Base-by-base conservation (phyloP, 1,140 invertebrate genomes). In the Protaetia brevitarsis region DNA sequence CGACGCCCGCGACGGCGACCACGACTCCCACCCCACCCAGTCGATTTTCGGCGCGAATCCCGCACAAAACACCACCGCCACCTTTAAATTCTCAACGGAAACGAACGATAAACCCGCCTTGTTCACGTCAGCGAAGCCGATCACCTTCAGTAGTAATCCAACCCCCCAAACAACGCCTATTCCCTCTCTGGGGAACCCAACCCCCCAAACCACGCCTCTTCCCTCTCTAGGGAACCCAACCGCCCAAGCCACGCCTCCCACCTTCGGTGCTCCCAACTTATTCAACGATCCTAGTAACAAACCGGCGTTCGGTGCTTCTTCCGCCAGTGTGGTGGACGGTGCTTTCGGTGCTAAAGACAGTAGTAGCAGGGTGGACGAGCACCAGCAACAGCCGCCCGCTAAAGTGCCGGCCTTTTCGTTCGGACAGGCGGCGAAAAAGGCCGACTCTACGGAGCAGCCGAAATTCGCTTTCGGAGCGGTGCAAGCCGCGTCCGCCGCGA, bases 371-470 rank as follows among this genome's bases (percentile, higher is more conserved):
- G 56, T 57, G 4, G 65, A 67, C 27, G 64, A 51, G n/a, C 58
- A 21, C 16, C 62, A 64, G 29, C 61, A 51, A 16, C 58, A 21
- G 19, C 62, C 67, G 29, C 61, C 28, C 51, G 29, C 16, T 2
- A 68, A 65, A 36, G 57, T 34, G 8, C 51, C 66, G 1, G 57
- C 51, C n/a, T 68, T 65, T 29, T 51, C 26, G 21, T 68, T 68
- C 28, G 63, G 67, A 11, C 62, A 41, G 8, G 23, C 30, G 8
- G 23, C 30, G 13, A 67, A 26, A 10, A 19, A 45, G 7, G 7
- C 36, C 1, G 27, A 45, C n/a, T n/a, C n/a, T 21, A 45, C 41
- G 41, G 41, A 45, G 8, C 41, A 23, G 16, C 23, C 13, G n/a
- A 45, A 45, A 10, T 19, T 45, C n/a, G 41, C 16, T 45, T 45